A percentile compares a stretch with the other conserved stretches of the same genome.
Evolutionary conservation across 2,797 vertebrate species (phyloP).

Genomic region (Lates japonicus): DNA sequence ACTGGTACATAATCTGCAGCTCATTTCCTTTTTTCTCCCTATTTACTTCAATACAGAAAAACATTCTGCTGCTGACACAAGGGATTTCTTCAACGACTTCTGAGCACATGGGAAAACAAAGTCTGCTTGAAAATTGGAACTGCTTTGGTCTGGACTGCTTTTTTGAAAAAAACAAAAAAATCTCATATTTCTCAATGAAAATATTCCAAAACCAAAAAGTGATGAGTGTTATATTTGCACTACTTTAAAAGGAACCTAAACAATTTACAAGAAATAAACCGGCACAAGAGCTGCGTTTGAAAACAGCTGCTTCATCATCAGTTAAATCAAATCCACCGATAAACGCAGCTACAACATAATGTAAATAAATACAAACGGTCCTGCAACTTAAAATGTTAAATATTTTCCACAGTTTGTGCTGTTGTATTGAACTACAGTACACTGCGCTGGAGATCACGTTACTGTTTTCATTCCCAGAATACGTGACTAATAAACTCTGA

Average conservation of each 20-base stretch:
- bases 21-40: neutral
- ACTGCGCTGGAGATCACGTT: neutral
- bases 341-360: neutral
- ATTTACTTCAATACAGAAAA: neutral
- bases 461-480: constrained; percentile 43
- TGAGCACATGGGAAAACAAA: no score
- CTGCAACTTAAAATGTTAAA: neutral
- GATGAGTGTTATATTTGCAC: no score
- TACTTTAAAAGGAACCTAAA: neutral
- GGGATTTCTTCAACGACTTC: neutral
- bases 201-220: neutral
- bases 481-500: constrained; percentile 31
- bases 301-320: neutral
- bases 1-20: neutral
- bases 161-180: no score
- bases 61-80: neutral
- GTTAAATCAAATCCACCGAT: neutral
- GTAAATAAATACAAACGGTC: neutral
- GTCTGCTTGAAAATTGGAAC: neutral
- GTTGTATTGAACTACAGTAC: neutral
- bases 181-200: neutral
- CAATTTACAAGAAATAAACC: neutral
- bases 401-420: neutral
- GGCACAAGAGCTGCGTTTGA: neutral
- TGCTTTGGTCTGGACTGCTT: neutral